A percentile compares a stretch with the other conserved stretches of the same genome.
Evolutionary conservation across 2,113 vertebrate species (phyloP).

Genomic region (Actinemys pallida): DNA sequence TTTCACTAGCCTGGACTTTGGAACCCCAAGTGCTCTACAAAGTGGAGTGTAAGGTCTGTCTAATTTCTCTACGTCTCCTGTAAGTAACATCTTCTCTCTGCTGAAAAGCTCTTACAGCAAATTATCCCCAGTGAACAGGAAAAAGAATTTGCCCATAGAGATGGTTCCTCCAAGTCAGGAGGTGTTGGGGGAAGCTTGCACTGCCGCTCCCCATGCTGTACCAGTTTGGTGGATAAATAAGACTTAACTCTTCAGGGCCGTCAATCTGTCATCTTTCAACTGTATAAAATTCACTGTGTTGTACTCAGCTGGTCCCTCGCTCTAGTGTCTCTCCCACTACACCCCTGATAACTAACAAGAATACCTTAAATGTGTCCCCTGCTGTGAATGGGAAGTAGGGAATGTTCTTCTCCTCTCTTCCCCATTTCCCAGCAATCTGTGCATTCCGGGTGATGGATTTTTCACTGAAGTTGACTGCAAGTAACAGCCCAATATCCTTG

Average conservation of each 20-base stretch:
- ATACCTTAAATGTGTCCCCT: slow-evolving; percentile 91
- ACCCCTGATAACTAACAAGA: background rate
- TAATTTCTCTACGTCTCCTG: background rate
- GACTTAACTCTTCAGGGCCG: background rate
- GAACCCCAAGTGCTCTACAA: background rate
- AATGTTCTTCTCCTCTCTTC: slow-evolving; percentile 85
- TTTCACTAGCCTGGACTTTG: background rate
- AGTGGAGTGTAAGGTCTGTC: background rate
- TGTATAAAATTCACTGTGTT: background rate
- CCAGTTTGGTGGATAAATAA: background rate
- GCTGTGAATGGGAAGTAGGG: slow-evolving; percentile 90
- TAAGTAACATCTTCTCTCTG: background rate
- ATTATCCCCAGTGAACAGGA: background rate
- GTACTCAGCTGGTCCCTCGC: background rate
- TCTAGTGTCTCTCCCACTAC: background rate
- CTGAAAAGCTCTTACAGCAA: background rate
- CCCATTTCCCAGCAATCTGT: slow-evolving; percentile 88
- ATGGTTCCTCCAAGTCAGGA: background rate
- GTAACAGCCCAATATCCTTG: slow-evolving; percentile 85
- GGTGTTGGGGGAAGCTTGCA: background rate
- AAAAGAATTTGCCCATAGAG: background rate
- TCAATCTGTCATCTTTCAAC: background rate
- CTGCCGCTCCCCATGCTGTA: background rate
- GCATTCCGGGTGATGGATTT: slow-evolving; percentile 88
- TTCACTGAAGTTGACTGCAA: slow-evolving; percentile 87